Evolutionary conservation across 2,797 vertebrate genomes (phyloP).

Genomic region (Pipistrellus kuhlii): DNA sequence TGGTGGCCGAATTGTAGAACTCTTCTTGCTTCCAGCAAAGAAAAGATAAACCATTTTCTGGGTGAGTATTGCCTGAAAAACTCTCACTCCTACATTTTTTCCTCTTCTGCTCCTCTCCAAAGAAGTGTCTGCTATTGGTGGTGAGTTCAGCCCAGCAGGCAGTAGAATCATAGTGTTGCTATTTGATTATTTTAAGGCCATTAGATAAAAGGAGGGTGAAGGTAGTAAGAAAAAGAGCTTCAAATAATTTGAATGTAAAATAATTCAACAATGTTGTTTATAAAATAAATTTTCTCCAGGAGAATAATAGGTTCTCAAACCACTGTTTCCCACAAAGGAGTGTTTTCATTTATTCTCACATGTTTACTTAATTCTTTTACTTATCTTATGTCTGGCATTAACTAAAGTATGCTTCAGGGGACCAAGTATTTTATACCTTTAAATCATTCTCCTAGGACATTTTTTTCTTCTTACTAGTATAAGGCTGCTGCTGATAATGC

Average conservation of each 20-base stretch:
- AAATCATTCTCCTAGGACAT: not conserved
- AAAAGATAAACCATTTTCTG: not conserved
- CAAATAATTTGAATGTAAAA: not conserved
- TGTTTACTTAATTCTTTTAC: not conserved
- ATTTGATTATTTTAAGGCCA: not conserved
- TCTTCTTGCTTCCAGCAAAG: not conserved
- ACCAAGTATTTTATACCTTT: not conserved
- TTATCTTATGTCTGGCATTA: not conserved
- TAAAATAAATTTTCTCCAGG: not conserved
- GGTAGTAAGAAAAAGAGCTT: not conserved
- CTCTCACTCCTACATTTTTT: not conserved
- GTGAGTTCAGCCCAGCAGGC: not conserved
- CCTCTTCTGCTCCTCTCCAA: slow-evolving; percentile 1
- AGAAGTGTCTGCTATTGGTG: not conserved
- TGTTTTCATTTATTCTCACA: not conserved
- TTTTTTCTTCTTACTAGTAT: not conserved
- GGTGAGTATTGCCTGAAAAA: not conserved
- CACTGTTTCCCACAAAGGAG: not conserved
- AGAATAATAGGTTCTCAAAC: not conserved
- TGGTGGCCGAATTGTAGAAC: not conserved
- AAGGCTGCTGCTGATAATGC: not conserved
- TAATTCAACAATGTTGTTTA: slow-evolving; percentile 16
- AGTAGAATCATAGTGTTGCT: not conserved
- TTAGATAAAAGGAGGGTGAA: not conserved
- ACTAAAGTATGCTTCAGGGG: not conserved